Evolutionary conservation across 2,113 vertebrate genomes (phyloP), one percentile per base, ranked within the genome.

Genomic region (Gymnobelideus leadbeateri): DNA sequence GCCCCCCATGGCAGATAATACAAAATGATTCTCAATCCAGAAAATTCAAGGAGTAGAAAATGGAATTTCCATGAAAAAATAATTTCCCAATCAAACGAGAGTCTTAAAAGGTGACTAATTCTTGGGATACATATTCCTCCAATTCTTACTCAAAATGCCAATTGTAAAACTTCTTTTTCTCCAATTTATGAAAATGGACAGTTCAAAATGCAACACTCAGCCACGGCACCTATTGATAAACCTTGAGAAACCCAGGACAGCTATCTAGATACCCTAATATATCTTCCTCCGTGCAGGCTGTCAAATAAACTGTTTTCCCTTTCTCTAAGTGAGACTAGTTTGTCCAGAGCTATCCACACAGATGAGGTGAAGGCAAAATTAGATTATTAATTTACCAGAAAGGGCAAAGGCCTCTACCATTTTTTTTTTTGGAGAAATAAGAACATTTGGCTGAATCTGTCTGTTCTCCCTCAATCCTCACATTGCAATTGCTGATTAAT

Each of bases 11-110:
- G n/a, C 7, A 84, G 14, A n/a, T 43, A 19, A 84, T 84, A 43
- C 6, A 84, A 84, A 84, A 43, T 84, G 5, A 84, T 84, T 43
- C 68, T n/a, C 68, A 77, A 43, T n/a, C 68, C 68, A 89, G 31
- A 3, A 95, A 95, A 92, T 92, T 96, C 92, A 77, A 91, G 14
- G 89, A 94, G 68, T 0, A 94, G 49, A 23, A 25, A 77, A 24
- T 68, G 84, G 11, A 3, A 19, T 94, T 26, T 23, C 11, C 16
- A 94, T 91, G 31, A 91, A 53, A 93, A 21, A 90, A 93, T 84
- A 89, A 0, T 57, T 68, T 51, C 51, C 91, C 92, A 68, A 37
- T 31, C 91, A 94, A 11, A 37, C 92, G 43, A 92, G 84, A 91
- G 16, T 90, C 91, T 89, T 92, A 55, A 25, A 84, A 61, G n/a